A percentile compares a stretch with the other conserved stretches of the same genome.
These are phyloP conservation scores for Andrena dorsata DNA, from an alignment of 2,888 invertebrate genomes.

Conservation along the genomic window DNA sequence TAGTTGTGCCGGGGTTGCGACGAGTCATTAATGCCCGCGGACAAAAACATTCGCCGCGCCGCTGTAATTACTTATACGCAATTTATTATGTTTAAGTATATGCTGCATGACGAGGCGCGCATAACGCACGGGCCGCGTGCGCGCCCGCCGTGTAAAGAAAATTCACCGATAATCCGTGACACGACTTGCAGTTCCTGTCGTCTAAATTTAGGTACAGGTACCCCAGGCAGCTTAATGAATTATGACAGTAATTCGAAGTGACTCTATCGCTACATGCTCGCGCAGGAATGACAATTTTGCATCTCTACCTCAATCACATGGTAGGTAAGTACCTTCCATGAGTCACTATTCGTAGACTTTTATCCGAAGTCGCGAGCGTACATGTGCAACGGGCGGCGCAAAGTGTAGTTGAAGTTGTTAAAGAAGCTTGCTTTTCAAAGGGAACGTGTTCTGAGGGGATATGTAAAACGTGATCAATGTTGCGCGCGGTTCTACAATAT, in stretches of 20 bases:
- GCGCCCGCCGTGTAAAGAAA: neutral
- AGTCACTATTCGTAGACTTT: no score
- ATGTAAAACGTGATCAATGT: no score
- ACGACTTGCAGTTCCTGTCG: neutral
- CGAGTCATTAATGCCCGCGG: conserved; percentile 39
- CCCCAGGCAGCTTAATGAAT: no score
- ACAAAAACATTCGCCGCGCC: conserved; percentile 18
- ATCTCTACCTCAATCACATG: no score
- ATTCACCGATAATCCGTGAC: neutral
- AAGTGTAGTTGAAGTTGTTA: no score
- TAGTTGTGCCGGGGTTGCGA: conserved; percentile 20
- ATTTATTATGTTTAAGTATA: conserved; percentile 24
- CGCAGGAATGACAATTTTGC: no score
- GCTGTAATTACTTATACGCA: conserved; percentile 28
- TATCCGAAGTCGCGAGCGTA: no score
- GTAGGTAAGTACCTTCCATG: no score
- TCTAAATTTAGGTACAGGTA: neutral
- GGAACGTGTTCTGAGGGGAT: no score
- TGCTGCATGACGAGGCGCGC: neutral
- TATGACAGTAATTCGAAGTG: neutral
- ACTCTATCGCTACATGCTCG: neutral
- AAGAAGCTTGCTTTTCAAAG: no score
- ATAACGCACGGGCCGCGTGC: neutral
- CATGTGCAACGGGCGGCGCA: no score
- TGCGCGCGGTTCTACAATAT: no score